Percentiles rank a stretch among this genome's conserved stretches.
Conservation (phyloP, 2,797 vertebrate genomes). For the Brachyrhaphis roseni region DNA sequence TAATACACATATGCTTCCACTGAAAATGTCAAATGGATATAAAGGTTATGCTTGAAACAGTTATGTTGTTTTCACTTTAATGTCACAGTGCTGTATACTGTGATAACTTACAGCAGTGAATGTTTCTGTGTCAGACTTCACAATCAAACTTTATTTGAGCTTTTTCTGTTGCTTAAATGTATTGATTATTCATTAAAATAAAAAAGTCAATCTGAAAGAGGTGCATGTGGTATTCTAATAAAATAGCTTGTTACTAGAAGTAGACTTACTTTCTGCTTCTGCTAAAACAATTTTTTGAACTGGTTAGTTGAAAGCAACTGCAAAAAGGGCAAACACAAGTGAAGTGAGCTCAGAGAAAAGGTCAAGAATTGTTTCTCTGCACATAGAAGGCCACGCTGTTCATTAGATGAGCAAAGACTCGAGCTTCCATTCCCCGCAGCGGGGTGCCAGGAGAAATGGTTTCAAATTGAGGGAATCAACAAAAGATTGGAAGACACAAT, state of each 20-base stretch:
- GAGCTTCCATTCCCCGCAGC: not conserved
- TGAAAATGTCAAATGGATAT: constrained; percentile 35
- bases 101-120: constrained; percentile 1
- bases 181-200: constrained; percentile 21
- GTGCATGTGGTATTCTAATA: constrained; percentile 3
- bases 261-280: constrained; percentile 5
- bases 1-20: constrained; percentile 18
- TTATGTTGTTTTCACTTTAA: constrained; percentile 30
- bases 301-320: constrained; percentile 17
- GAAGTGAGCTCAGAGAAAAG: constrained; percentile 24
- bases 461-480: not conserved
- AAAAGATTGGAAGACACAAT: not conserved
- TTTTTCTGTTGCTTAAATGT: constrained; percentile 21
- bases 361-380: constrained; percentile 16
- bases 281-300: constrained; percentile 7
- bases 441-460: not conserved
- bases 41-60: constrained; percentile 37
- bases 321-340: constrained; percentile 19
- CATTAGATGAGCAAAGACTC: constrained; percentile 15
- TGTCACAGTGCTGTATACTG: constrained; percentile 6
- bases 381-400: constrained; percentile 12
- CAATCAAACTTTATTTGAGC: constrained; percentile 20
- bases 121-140: constrained; percentile 15
- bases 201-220: constrained; percentile 16
- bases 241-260: not conserved